Percentiles rank a stretch among this genome's conserved stretches.
Conservation (phyloP, 2,797 vertebrate genomes). For the Holocentrus rufus region DNA sequence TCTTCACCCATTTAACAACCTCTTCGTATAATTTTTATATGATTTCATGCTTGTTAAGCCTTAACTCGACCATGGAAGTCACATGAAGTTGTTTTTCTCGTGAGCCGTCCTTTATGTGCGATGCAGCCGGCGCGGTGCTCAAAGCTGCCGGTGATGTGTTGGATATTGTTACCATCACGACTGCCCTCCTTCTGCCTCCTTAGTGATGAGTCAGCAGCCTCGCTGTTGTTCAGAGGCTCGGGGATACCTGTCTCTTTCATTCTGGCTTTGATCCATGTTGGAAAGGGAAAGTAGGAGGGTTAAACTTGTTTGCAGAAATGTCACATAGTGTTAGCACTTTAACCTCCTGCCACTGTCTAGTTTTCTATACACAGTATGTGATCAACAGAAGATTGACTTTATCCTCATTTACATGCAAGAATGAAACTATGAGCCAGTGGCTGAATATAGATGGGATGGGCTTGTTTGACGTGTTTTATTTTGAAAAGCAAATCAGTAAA, state of each 20-base stretch:
- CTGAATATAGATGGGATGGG: no score
- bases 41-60: neutral
- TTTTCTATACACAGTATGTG: neutral
- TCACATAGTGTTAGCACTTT: neutral
- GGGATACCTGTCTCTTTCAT: neutral
- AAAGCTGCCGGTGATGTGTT: neutral
- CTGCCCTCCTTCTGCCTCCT: neutral
- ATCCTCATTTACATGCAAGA: no score
- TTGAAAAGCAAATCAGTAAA: no score
- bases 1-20: slow-evolving; percentile 16
- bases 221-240: neutral
- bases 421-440: no score
- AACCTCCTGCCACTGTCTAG: neutral
- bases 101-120: neutral
- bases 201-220: slow-evolving; percentile 16
- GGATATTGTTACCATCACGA: slow-evolving; percentile 5
- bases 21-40: slow-evolving; percentile 11
- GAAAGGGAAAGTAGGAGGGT: neutral
- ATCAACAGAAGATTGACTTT: no score
- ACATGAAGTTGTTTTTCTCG: neutral
- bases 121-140: no score
- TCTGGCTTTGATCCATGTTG: neutral
- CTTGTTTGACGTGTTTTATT: no score
- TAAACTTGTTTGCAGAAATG: no score
- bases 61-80: neutral